phyloP scores from a whole-genome alignment of 35 echinoderm and acorn worm genomes.

The Stichopus chloronotus region DNA sequence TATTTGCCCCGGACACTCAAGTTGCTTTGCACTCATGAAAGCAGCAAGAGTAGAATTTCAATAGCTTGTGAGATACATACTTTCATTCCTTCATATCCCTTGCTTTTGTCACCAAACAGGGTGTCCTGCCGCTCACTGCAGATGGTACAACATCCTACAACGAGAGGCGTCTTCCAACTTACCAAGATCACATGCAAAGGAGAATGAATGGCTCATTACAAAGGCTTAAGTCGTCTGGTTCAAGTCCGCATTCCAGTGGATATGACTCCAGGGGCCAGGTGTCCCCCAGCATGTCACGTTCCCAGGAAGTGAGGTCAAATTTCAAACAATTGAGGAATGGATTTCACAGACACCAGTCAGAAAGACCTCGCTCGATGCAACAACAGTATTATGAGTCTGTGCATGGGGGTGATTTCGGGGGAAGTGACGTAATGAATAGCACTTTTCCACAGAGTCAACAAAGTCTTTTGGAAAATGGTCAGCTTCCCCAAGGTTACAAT shows the following conservation, averaged over 20 bases:
- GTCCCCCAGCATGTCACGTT: constrained; percentile 42
- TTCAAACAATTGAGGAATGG: not conserved
- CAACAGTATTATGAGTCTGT: constrained; percentile 37
- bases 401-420: not conserved
- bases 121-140: not conserved
- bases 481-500: not conserved
- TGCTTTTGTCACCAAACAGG: not conserved
- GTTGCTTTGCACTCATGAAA: too few relatives aligned
- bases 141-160: not conserved
- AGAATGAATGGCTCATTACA: constrained; percentile 47
- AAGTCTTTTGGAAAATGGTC: not conserved
- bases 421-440: constrained; percentile 5
- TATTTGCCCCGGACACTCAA: too few relatives aligned
- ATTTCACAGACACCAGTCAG: not conserved
- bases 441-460: constrained; percentile 15
- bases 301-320: not conserved
- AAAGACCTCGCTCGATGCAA: constrained; percentile 23
- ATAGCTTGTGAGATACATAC: too few relatives aligned
- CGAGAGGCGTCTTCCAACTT: constrained; percentile 64
- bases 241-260: constrained; percentile 71
- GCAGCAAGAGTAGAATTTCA: too few relatives aligned
- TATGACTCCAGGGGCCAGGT: constrained; percentile 72
- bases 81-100: too few relatives aligned
- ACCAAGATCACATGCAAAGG: constrained; percentile 86
- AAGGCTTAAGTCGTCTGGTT: constrained; percentile 49